These are phyloP conservation scores for Penelope pileata DNA, from an alignment of 2,113 vertebrate genomes.

Conservation along the genomic window DNA sequence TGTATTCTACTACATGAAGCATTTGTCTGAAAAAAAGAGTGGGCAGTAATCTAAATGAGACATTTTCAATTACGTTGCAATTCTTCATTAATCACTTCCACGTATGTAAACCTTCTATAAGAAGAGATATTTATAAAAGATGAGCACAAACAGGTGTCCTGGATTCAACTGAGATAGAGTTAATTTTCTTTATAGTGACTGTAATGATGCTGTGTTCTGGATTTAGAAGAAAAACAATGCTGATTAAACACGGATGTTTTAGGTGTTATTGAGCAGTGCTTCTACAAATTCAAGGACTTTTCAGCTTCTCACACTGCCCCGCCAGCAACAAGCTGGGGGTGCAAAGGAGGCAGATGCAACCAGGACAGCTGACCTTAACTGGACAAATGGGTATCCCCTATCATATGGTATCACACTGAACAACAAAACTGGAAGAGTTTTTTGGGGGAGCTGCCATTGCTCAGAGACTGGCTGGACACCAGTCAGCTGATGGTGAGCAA, in stretches of 20 bases:
- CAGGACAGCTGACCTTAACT: background rate
- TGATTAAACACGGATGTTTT: background rate
- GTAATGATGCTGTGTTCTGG: background rate
- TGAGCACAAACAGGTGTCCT: background rate
- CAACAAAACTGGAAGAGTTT: background rate
- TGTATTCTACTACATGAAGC: background rate
- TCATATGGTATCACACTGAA: background rate
- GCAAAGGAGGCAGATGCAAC: background rate
- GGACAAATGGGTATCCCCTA: background rate
- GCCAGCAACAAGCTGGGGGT: background rate
- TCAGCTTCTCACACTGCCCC: background rate
- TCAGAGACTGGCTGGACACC: background rate
- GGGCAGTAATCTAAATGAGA: background rate
- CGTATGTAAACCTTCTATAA: background rate
- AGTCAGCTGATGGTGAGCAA: background rate
- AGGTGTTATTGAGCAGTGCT: background rate
- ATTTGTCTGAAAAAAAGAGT: background rate
- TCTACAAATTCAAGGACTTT: background rate
- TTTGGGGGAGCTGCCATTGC: background rate
- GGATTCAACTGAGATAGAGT: background rate
- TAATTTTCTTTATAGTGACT: background rate
- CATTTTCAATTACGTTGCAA: background rate
- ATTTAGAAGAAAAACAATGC: background rate
- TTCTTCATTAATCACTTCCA: background rate
- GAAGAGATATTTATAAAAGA: background rate